A percentile compares a stretch with the other conserved stretches of the same genome.
Conservation (phyloP, 53 echinoderm and acorn worm species). For the Patiria pectinifera region DNA sequence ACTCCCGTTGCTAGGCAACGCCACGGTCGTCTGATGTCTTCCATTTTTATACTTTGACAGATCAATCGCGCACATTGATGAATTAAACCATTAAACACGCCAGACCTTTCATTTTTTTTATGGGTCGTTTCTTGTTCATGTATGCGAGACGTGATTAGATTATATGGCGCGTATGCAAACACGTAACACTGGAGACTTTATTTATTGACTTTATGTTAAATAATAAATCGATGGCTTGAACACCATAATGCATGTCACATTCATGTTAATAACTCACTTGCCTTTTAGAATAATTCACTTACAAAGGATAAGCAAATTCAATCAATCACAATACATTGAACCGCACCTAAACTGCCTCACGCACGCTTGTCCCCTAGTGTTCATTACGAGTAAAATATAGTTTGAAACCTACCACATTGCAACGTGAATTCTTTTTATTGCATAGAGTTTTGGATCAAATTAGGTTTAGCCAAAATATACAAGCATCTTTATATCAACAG, state of each 20-base stretch:
- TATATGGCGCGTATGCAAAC: neutral
- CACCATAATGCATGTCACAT: neutral
- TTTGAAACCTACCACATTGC: no score
- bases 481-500: no score
- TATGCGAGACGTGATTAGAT: neutral
- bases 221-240: neutral
- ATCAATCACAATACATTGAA: no score
- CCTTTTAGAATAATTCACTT: no score
- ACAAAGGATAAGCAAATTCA: no score
- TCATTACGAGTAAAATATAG: no score
- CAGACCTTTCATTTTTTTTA: slow-evolving; percentile 1
- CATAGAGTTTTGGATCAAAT: no score
- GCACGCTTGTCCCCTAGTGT: no score
- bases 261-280: slow-evolving; percentile 1
- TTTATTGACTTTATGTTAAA: neutral
- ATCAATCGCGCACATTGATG: neutral
- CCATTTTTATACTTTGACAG: neutral
- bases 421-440: no score
- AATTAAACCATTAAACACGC: slow-evolving; percentile 8
- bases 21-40: neutral
- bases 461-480: no score
- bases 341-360: no score
- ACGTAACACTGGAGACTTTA: neutral
- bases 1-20: neutral
- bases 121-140: neutral